A percentile compares a stretch with the other conserved stretches of the same genome.
phyloP scores from a whole-genome alignment of 2,888 invertebrate genomes.

The Herminia tarsipennalis region DNA sequence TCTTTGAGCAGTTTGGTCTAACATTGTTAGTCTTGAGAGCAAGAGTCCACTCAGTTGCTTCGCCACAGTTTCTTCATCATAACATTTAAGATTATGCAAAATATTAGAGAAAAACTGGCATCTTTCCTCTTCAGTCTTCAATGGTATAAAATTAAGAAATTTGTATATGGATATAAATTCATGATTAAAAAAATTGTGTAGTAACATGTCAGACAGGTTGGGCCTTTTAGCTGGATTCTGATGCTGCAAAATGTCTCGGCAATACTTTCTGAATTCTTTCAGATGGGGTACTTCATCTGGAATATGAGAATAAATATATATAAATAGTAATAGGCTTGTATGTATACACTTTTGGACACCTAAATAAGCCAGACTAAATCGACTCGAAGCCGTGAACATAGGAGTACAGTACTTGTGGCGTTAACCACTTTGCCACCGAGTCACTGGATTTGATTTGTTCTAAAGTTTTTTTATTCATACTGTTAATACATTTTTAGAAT shows the following conservation, averaged over 20 bases:
- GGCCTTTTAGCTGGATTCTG: slow-evolving; percentile 88
- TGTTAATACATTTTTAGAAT: too few relatives aligned
- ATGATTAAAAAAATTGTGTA: slow-evolving; percentile 93
- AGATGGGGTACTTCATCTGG: slow-evolving; percentile 89
- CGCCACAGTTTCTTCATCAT: slow-evolving; percentile 93
- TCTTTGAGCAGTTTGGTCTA: slow-evolving; percentile 92
- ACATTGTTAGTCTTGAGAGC: slow-evolving; percentile 93
- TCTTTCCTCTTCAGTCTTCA: slow-evolving; percentile 92
- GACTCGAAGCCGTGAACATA: too few relatives aligned
- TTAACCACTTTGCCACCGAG: too few relatives aligned
- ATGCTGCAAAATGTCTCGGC: slow-evolving; percentile 89
- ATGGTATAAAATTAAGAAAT: slow-evolving; percentile 92
- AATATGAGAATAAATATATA: slow-evolving; percentile 31
- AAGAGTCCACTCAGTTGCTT: slow-evolving; percentile 91
- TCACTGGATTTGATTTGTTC: too few relatives aligned
- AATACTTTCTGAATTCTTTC: slow-evolving; percentile 89
- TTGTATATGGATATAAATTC: slow-evolving; percentile 94
- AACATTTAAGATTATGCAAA: slow-evolving; percentile 88
- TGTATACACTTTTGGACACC: slow-evolving; percentile 1
- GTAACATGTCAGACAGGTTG: slow-evolving; percentile 87
- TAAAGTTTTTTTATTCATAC: too few relatives aligned
- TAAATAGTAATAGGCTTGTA: neutral
- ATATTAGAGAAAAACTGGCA: slow-evolving; percentile 91
- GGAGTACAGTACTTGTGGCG: too few relatives aligned
- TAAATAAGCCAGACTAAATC: too few relatives aligned